Conservation (phyloP, 2,888 invertebrate genomes). For the Tetragnatha montana region DNA sequence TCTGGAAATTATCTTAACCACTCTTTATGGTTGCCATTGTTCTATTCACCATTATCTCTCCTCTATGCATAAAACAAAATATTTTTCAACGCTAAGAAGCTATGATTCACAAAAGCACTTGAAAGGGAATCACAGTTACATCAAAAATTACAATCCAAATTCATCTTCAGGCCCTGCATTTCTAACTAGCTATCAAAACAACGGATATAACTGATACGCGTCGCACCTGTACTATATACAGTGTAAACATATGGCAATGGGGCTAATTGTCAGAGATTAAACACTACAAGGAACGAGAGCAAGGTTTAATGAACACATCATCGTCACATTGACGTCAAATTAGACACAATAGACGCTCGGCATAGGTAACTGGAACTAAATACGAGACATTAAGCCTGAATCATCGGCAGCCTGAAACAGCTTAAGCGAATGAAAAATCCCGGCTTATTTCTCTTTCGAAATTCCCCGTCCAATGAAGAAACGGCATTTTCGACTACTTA, state of each 20-base stretch:
- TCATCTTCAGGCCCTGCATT: too few species aligned
- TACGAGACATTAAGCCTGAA: not conserved
- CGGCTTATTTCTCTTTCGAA: not conserved
- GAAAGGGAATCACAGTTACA: too few species aligned
- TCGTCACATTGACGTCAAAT: constrained; percentile 24
- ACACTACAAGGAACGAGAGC: constrained; percentile 28
- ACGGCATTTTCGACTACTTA: not conserved
- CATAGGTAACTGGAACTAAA: not conserved
- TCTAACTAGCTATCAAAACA: too few species aligned
- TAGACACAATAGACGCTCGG: constrained; percentile 1
- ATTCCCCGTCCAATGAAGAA: not conserved
- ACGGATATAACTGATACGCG: too few species aligned
- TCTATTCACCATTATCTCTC: too few species aligned
- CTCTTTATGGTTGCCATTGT: too few species aligned
- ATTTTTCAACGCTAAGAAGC: too few species aligned
- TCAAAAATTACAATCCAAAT: too few species aligned
- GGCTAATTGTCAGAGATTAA: constrained; percentile 48
- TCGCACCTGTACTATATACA: too few species aligned
- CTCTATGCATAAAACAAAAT: too few species aligned
- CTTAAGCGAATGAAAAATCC: not conserved
- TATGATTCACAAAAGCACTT: too few species aligned
- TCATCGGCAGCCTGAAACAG: not conserved
- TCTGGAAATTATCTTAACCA: too few species aligned
- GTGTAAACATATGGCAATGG: not conserved
- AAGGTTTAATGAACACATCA: constrained; percentile 36